Percentiles rank a stretch among this genome's conserved stretches.
These are phyloP conservation scores for Ischnura elegans DNA, from an alignment of 2,888 invertebrate species.

Conservation along the genomic window DNA sequence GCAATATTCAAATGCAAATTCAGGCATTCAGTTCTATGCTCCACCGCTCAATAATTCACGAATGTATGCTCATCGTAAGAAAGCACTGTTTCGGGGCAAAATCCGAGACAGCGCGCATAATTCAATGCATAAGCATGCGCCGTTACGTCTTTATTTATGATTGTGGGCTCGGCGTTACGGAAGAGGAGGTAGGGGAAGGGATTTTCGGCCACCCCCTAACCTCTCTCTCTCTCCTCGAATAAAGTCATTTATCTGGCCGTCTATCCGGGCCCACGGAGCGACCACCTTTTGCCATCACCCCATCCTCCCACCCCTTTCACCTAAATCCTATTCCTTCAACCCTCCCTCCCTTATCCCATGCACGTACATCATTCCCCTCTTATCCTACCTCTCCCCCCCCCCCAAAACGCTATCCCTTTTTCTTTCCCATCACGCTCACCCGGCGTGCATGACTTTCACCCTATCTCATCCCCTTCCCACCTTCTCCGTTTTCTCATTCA, in stretches of 20 bases:
- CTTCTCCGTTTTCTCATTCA: neutral
- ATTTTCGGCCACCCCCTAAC: neutral
- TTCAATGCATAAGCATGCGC: neutral
- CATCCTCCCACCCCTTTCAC: neutral
- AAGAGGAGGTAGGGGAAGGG: neutral
- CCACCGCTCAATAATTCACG: no score
- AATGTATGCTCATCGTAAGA: no score
- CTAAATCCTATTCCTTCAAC: neutral
- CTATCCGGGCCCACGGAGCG: neutral
- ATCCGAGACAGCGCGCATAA: no score
- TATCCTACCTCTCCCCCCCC: neutral
- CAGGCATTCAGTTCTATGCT: no score
- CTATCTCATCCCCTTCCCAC: neutral
- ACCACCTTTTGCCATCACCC: slow-evolving; percentile 1
- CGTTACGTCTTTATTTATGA: slow-evolving; percentile 25
- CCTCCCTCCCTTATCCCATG: neutral
- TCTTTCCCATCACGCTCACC: neutral
- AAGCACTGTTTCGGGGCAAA: neutral
- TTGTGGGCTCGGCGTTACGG: neutral
- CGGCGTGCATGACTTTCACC: neutral
- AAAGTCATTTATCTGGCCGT: slow-evolving; percentile 53
- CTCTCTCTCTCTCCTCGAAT: slow-evolving; percentile 25
- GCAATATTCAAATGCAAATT: no score
- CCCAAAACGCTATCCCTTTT: neutral
- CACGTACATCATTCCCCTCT: slow-evolving; percentile 26